These are phyloP conservation scores for Kryptopterus vitreolus DNA, from an alignment of 2,797 vertebrate genomes.

Conservation along the genomic window DNA sequence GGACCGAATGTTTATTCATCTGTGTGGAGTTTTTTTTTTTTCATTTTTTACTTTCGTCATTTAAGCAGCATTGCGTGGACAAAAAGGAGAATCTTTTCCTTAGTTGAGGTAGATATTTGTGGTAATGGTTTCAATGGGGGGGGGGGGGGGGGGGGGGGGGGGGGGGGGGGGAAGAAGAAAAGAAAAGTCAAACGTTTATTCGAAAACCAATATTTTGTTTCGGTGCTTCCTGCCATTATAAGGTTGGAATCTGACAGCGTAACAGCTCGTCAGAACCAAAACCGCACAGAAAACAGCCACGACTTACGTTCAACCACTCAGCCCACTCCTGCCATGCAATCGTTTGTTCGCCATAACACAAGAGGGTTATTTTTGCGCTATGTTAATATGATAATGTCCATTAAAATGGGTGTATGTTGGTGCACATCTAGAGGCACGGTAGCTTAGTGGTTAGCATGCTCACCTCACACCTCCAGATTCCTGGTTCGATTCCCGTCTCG, in stretches of 20 bases:
- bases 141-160: no score
- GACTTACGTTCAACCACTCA: conserved; percentile 1
- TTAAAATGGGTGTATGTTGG: not conserved
- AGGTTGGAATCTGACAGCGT: conserved; percentile 32
- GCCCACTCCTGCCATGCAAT: not conserved
- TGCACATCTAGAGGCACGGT: no score
- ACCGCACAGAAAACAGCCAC: conserved; percentile 2
- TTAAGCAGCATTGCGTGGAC: not conserved
- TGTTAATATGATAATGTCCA: not conserved
- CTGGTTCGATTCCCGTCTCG: no score
- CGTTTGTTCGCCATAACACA: not conserved
- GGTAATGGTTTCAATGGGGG: conserved; percentile 41
- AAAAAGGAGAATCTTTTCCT: conserved; percentile 5
- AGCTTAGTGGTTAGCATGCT: no score
- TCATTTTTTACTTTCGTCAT: not conserved
- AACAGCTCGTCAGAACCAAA: conserved; percentile 18
- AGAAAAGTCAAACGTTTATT: not conserved
- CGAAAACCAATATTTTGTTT: conserved; percentile 47
- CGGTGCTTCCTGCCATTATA: conserved; percentile 45
- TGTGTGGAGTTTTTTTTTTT: not conserved
- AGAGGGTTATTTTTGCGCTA: not conserved
- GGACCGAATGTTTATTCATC: conserved; percentile 24
- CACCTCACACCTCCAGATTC: no score
- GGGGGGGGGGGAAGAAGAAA: not conserved
- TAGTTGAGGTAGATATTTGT: conserved; percentile 15